Conservation (phyloP, 2,888 invertebrate species). For the Glaucopsyche alexis region DNA sequence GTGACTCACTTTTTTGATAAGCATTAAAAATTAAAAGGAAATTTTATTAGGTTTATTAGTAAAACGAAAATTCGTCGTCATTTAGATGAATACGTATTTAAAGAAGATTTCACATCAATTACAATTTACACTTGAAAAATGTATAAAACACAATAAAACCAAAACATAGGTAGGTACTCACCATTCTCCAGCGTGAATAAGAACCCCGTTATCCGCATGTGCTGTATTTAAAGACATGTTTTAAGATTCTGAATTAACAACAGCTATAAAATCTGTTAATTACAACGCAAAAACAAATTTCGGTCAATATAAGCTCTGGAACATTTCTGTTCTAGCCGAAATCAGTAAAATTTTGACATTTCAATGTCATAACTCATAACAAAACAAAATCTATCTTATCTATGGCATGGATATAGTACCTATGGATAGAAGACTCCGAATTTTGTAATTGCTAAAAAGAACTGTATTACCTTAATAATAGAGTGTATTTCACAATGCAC, state of each 20-base stretch:
- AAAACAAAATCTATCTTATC: too few relatives aligned
- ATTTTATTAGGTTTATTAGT: background rate
- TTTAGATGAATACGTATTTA: background rate
- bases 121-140: slow-evolving; percentile 32
- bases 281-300: background rate
- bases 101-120: slow-evolving; percentile 28
- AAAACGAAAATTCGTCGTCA: background rate
- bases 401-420: too few relatives aligned
- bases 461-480: too few relatives aligned
- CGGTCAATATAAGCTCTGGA: slow-evolving; percentile 10
- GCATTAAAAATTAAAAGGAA: background rate
- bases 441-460: too few relatives aligned
- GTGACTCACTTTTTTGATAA: slow-evolving; percentile 9
- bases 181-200: slow-evolving; percentile 97
- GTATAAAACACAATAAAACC: slow-evolving; percentile 41
- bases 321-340: background rate
- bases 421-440: too few relatives aligned
- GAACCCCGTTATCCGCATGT: slow-evolving; percentile 95
- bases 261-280: background rate
- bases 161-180: slow-evolving; percentile 83
- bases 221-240: slow-evolving; percentile 97
- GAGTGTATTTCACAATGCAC: too few relatives aligned
- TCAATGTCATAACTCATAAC: too few relatives aligned
- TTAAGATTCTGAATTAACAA: background rate
- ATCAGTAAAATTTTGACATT: background rate